Base-by-base conservation (phyloP, 1,140 invertebrate genomes). In the Drosophila lacertosa region DNA sequence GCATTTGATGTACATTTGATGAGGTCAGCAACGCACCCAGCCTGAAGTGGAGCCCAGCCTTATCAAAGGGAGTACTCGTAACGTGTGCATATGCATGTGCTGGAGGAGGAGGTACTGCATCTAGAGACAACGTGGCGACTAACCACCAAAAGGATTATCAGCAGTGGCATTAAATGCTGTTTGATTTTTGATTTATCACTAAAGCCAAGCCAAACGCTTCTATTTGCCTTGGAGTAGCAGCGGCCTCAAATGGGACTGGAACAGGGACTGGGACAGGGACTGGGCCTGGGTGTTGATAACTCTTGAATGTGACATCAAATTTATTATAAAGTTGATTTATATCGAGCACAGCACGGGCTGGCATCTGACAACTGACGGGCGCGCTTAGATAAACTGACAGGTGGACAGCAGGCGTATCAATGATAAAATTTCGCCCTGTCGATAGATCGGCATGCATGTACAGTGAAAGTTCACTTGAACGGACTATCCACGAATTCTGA, bases 281-380 rank as follows among this genome's bases (percentile, higher is more conserved):
- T 6, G 11, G 11, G 20, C n/a, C 20, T 18, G 45, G 24, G 29
- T 24, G 4, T 42, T 40, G 39, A 24, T 57, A 57, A 57, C 54
- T 57, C 24, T 39, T 11, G 10, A 82, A 84, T 86, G 76, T 83
- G 80, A 86, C 80, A 83, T 55, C 73, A 54, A 89, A 89, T 80
- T 89, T 80, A 88, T 89, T 70, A 77, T 77, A 79, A 73, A 69
- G 75, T 81, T 90, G 89, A 90, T 90, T 88, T 89, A 88, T 90
- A 90, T 90, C 88, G 75, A 44, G 50, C 58, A 26, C 15, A 24
- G 29, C 37, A 40, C 16, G 24, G 20, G 35, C 58, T 75, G 79
- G 74, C 80, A 84, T 64, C 72, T 80, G 81, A 82, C 78, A 66
- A 59, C 48, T 47, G 48, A 47, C 53, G 39, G 47, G 32, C 33